Conservation (phyloP, 2,888 invertebrate genomes). For the Pammene aurita region DNA sequence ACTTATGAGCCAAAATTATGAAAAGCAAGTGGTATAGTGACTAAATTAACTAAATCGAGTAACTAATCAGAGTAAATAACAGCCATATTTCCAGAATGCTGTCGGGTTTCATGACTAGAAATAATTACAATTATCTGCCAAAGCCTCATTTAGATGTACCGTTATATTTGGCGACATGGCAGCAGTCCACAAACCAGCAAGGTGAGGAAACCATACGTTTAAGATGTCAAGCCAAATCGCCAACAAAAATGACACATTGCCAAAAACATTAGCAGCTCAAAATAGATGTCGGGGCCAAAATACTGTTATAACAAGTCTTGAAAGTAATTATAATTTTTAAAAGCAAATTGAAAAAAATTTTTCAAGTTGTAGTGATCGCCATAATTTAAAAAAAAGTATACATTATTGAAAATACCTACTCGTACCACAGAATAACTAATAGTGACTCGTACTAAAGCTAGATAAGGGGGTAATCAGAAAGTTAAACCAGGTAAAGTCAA, state of each 20-base stretch:
- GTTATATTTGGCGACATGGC: slow-evolving; percentile 27
- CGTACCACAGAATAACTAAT: too few species aligned
- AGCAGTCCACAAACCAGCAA: slow-evolving; percentile 18
- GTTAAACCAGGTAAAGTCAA: too few species aligned
- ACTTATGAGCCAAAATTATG: not conserved
- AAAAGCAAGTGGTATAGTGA: not conserved
- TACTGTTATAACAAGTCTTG: slow-evolving; percentile 3
- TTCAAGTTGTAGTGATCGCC: not conserved
- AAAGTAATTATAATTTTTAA: not conserved
- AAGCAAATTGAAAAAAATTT: not conserved
- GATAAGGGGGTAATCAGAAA: too few species aligned
- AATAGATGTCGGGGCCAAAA: slow-evolving; percentile 26
- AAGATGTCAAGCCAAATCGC: slow-evolving; percentile 25
- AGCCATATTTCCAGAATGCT: not conserved
- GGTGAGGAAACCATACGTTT: slow-evolving; percentile 28
- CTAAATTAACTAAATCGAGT: not conserved
- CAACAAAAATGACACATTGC: slow-evolving; percentile 32
- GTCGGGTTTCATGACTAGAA: slow-evolving; percentile 7
- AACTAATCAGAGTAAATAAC: not conserved
- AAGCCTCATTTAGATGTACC: slow-evolving; percentile 25
- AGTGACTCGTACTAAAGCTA: too few species aligned
- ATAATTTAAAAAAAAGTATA: too few species aligned
- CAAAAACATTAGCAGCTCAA: slow-evolving; percentile 19
- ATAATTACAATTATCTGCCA: slow-evolving; percentile 27
- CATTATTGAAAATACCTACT: too few species aligned